A percentile compares a stretch with the other conserved stretches of the same genome.
Evolutionary conservation across 2,797 vertebrate species (phyloP).

Genomic region (Anniella stebbinsi): DNA sequence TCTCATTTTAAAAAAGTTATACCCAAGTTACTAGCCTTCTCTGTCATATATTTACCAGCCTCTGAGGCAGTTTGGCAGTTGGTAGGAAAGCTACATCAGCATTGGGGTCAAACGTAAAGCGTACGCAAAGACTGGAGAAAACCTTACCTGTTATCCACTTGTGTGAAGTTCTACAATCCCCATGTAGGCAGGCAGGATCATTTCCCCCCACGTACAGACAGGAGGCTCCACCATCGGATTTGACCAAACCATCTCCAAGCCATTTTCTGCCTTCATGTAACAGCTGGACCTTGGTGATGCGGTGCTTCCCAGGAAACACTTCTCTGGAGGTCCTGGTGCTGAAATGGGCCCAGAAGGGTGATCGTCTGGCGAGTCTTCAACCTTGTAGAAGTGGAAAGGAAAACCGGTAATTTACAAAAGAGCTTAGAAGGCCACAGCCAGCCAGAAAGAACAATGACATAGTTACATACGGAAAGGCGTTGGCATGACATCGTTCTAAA

Average conservation of each 20-base stretch:
- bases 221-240: slow-evolving; percentile 27
- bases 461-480: neutral
- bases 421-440: neutral
- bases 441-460: neutral
- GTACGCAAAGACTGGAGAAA: too few relatives aligned
- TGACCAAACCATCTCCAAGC: slow-evolving; percentile 5
- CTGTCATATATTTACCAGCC: neutral
- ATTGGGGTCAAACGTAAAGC: neutral
- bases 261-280: neutral
- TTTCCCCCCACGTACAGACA: slow-evolving; percentile 31
- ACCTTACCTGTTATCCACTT: slow-evolving; percentile 40
- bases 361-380: neutral
- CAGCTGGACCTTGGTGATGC: neutral
- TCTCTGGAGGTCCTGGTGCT: neutral
- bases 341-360: neutral
- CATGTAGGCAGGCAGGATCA: slow-evolving; percentile 53
- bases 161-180: slow-evolving; percentile 60
- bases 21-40: neutral
- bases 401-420: fast-evolving
- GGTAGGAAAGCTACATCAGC: neutral
- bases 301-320: neutral
- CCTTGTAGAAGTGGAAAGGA: neutral
- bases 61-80: neutral
- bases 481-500: neutral
- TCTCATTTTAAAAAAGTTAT: neutral